Base-by-base conservation (phyloP, 2,888 invertebrate genomes). In the Altica lythri region DNA sequence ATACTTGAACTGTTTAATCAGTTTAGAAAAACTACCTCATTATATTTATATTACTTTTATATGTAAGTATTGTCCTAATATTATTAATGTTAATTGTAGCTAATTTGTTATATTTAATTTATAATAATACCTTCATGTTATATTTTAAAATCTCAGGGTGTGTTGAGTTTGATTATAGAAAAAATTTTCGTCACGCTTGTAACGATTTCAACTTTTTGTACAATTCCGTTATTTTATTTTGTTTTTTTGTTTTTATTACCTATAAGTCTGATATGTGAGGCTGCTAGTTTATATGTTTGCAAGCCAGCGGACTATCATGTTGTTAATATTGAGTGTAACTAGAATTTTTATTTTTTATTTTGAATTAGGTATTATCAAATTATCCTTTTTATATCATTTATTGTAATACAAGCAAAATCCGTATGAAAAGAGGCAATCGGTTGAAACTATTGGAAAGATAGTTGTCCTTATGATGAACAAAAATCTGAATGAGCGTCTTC, bases 241-340 rank as follows among this genome's bases (percentile, higher is more conserved):
- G 43, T 57, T 60, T 66, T 53, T 44, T 53, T 49, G 46, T 53
- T 60, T 66, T 50, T 60, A 67, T 60, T 65, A 68, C 65, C 68
- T 61, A 68, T 67, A 72, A 72, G 72, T 72, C 73, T 73, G 73
- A 72, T 68, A 62, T 57, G 70, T 68, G 72, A 72, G 72, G 73
- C 73, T 72, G 72, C 73, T 71, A 68, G 68, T 65, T 69, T 67
- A 67, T 71, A 68, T 69, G 70, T 69, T 65, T 67, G 69, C 71
- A 51, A 69, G 72, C 71, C 71, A 65, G 68, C 70, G 64, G 69
- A 71, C 68, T 64, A 51, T 50, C 51, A 34, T 47, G 47, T 47
- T 47, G 42, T 53, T 53, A 30, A 53, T 43, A 50, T 25, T 32
- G 27, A 46, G 18, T 19, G 29, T 38, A 48, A 48, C 17, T 37